Percentiles rank a stretch among this genome's conserved stretches.
phyloP scores from a whole-genome alignment of 2,113 vertebrate species.

The Mastomys natalensis region DNA sequence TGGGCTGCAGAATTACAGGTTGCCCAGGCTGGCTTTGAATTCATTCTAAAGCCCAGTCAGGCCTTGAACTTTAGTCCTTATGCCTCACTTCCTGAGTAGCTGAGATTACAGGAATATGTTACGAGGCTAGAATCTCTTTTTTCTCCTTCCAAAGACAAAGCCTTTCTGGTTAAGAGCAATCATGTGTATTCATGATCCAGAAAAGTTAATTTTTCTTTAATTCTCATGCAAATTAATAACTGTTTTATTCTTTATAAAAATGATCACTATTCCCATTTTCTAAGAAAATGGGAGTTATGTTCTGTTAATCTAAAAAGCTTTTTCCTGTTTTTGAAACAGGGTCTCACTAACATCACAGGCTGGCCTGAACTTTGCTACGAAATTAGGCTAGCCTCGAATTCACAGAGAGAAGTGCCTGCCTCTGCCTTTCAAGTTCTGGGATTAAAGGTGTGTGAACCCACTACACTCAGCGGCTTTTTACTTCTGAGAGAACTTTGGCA shows the following conservation, averaged over 20 bases:
- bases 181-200: slow-evolving; percentile 15
- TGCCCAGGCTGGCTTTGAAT: not conserved
- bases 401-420: not conserved
- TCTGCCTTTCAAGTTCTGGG: not conserved
- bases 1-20: not conserved
- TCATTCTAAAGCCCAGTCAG: not conserved
- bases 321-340: not conserved
- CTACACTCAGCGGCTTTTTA: not conserved
- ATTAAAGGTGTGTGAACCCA: not conserved
- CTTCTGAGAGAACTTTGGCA: slow-evolving; percentile 6
- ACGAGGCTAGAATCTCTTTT: not conserved
- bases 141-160: slow-evolving; percentile 32
- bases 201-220: slow-evolving; percentile 51
- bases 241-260: slow-evolving; percentile 56
- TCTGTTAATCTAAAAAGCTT: not conserved
- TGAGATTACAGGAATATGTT: not conserved
- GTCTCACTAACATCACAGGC: not conserved
- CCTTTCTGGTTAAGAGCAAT: not conserved
- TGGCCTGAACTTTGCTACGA: not conserved
- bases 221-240: slow-evolving; percentile 11
- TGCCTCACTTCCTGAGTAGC: not conserved
- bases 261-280: not conserved
- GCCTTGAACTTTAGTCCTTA: not conserved
- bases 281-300: not conserved
- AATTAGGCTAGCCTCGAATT: not conserved